Conservation (phyloP, 2,113 vertebrate genomes). For the Nymphicus hollandicus region DNA sequence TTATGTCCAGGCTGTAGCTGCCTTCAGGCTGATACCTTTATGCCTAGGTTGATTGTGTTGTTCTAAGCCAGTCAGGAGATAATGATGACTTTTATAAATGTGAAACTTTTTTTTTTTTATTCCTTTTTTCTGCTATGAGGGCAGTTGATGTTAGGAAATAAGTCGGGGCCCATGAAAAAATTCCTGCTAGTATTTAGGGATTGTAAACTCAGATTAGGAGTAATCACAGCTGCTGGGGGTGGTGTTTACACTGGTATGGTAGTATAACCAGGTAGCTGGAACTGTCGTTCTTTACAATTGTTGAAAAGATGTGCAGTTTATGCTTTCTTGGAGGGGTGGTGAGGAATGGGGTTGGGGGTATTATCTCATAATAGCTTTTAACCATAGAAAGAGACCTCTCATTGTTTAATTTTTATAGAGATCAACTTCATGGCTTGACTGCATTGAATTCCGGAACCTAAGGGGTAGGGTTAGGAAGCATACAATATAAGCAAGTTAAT, state of each 20-base stretch:
- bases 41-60: not conserved
- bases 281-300: not conserved
- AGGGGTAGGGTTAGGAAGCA: not conserved
- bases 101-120: not conserved
- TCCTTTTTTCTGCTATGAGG: not conserved
- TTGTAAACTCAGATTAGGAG: not conserved
- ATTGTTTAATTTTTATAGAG: not conserved
- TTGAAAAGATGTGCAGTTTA: not conserved
- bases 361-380: not conserved
- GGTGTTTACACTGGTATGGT: not conserved
- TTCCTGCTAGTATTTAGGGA: not conserved
- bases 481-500: not conserved
- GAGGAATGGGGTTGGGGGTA: not conserved
- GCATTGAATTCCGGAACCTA: not conserved
- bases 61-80: not conserved
- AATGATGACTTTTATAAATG: not conserved
- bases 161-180: not conserved
- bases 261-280: not conserved
- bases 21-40: not conserved
- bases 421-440: not conserved
- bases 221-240: not conserved
- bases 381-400: not conserved
- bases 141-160: not conserved
- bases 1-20: not conserved
- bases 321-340: fast-evolving